phyloP scores from a whole-genome alignment of 2,113 vertebrate genomes.

The Melanocharis versteri region DNA sequence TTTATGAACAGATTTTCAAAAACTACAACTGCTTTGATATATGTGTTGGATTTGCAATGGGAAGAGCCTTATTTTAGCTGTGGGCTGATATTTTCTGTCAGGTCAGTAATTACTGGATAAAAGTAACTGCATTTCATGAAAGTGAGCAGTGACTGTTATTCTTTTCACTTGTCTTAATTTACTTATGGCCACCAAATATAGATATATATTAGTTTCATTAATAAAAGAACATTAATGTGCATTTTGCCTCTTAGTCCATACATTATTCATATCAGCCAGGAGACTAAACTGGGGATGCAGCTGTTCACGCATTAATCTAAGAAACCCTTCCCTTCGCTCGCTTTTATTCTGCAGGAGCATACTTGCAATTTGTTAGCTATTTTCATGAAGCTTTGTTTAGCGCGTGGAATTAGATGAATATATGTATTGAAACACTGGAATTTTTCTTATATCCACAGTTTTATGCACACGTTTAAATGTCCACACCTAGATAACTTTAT shows the following conservation, averaged over 20 bases:
- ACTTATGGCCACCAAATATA: constrained; percentile 60
- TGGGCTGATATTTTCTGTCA: constrained; percentile 35
- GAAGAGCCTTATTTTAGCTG: constrained; percentile 34
- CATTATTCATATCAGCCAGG: constrained; percentile 73
- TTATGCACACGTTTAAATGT: neutral
- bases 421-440: neutral
- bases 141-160: constrained; percentile 23
- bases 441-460: neutral
- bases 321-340: neutral
- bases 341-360: constrained; percentile 20
- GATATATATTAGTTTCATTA: constrained; percentile 73
- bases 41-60: neutral
- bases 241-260: constrained; percentile 66
- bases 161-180: constrained; percentile 67
- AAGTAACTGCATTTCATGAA: constrained; percentile 64
- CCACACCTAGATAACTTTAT: neutral
- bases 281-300: constrained; percentile 56
- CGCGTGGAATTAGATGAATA: constrained; percentile 7
- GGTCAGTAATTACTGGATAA: constrained; percentile 58
- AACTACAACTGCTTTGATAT: neutral
- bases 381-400: constrained; percentile 16
- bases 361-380: constrained; percentile 34
- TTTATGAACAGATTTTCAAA: neutral
- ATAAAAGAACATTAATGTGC: constrained; percentile 72
- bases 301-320: constrained; percentile 63